phyloP scores from a whole-genome alignment of 2,113 vertebrate species.

The Cinclus cinclus region DNA sequence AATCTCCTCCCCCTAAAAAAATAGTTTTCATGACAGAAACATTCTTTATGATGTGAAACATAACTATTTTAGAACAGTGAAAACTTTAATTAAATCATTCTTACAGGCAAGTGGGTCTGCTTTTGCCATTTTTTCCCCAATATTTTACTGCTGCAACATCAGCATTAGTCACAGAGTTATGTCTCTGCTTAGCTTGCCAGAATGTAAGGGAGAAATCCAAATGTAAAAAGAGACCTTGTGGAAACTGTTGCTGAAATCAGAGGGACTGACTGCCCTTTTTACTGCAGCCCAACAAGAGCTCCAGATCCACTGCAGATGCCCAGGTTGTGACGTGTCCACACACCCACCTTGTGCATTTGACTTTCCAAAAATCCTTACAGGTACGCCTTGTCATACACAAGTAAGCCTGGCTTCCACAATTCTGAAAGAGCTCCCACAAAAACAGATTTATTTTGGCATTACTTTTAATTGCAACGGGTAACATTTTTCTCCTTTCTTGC shows the following conservation, averaged over 20 bases:
- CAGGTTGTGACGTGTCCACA: neutral
- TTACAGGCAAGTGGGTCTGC: neutral
- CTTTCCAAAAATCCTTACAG: neutral
- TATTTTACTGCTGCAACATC: conserved; percentile 39
- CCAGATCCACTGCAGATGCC: neutral
- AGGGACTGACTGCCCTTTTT: neutral
- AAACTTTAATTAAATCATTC: conserved; percentile 64
- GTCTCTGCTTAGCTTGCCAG: conserved; percentile 7
- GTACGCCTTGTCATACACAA: neutral
- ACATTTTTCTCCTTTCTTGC: neutral
- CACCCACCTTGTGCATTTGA: neutral
- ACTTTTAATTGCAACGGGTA: neutral
- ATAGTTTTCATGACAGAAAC: conserved; percentile 32
- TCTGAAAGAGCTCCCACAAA: neutral
- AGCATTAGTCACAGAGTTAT: conserved; percentile 27
- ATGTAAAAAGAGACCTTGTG: neutral
- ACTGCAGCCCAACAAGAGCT: neutral
- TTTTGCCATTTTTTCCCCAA: conserved; percentile 51
- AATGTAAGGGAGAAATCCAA: neutral
- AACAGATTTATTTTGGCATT: neutral
- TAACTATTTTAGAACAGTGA: conserved; percentile 37
- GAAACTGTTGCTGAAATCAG: neutral
- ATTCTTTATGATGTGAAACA: conserved; percentile 51
- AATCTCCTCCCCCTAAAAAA: conserved; percentile 21
- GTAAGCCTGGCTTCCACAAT: neutral